Evolutionary conservation across 1,140 invertebrate genomes (phyloP), one percentile per base, ranked within the genome.

Genomic region (Thaumetopoea pityocampa): DNA sequence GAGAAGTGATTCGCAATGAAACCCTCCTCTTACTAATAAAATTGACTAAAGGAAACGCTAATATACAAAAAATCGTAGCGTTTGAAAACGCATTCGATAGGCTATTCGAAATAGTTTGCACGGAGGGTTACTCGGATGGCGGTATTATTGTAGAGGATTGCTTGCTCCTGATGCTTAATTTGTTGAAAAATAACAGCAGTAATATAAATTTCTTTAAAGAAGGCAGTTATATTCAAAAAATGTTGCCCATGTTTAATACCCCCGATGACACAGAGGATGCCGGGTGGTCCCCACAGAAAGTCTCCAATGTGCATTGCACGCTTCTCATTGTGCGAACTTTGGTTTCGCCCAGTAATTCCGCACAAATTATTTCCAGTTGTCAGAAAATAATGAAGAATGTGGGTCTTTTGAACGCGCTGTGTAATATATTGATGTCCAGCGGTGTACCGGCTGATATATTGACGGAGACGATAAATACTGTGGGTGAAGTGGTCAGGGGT

Each of bases 171-270:
- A 93, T 99, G 89, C 85, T 98, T 15, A 99, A 98, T 86, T 87
- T 99, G 29, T 81, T 99, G 1, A 92, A 94, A 64, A 97, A 96
- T 64, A 99, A 99, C 73, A 91, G 94, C 3, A 98, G 96, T 43
- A 99, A 99, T 87, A 97, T 99, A 70, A 98, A 97, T 69, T 98
- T 98, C 72, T 99, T 99, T 68, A 96, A 98, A 86, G 98, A 99
- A 89, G 97, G 94, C 30, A 94, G 92, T 69, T 98, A 97, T 66
- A 96, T 99, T 51, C 94, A 97, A 66, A 91, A 90, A 50, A 85
- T 99, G 52, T 86, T 93, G 2, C 93, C 92, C 29, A 98, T 96
- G 91, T 98, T 97, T 73, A 88, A 90, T 38, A 86, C 93, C 15
- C 89, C 88, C n/a, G 87, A 86, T 2, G 91, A 93, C 44, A 64